phyloP scores from a whole-genome alignment of 2,888 invertebrate genomes.

The Tenthredo notha region DNA sequence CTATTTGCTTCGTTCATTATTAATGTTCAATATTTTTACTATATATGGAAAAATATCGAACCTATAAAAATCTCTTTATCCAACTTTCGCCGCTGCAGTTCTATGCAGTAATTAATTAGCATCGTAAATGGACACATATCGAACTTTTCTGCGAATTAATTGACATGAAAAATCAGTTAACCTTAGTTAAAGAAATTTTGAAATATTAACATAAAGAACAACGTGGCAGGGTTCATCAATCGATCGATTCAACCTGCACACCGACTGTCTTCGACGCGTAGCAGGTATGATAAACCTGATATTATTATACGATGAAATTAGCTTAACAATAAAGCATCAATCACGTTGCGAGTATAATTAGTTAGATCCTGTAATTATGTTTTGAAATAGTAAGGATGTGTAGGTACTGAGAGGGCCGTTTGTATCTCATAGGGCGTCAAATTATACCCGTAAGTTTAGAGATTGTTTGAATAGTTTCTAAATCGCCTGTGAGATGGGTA shows the following conservation, averaged over 20 bases:
- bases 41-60: neutral
- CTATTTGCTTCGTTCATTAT: neutral
- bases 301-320: slow-evolving; percentile 14
- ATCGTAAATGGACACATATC: neutral
- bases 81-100: neutral
- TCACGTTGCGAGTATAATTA: slow-evolving; percentile 33
- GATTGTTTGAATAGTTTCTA: slow-evolving; percentile 32
- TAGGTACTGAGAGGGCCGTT: neutral
- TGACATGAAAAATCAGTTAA: neutral
- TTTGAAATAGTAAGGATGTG: slow-evolving; percentile 21
- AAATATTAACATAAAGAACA: neutral
- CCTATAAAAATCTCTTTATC: neutral
- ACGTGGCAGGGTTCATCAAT: neutral
- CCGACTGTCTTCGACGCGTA: neutral
- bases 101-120: neutral
- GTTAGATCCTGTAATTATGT: slow-evolving; percentile 34
- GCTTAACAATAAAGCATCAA: slow-evolving; percentile 29
- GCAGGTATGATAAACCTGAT: neutral
- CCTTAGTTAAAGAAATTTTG: neutral
- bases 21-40: neutral
- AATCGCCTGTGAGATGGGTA: slow-evolving; percentile 15
- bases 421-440: slow-evolving; percentile 1
- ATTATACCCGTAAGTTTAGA: slow-evolving; percentile 19
- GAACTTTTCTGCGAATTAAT: neutral
- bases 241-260: neutral